phyloP scores from a whole-genome alignment of 2,113 vertebrate species.

The Thamnaconus septentrionalis region DNA sequence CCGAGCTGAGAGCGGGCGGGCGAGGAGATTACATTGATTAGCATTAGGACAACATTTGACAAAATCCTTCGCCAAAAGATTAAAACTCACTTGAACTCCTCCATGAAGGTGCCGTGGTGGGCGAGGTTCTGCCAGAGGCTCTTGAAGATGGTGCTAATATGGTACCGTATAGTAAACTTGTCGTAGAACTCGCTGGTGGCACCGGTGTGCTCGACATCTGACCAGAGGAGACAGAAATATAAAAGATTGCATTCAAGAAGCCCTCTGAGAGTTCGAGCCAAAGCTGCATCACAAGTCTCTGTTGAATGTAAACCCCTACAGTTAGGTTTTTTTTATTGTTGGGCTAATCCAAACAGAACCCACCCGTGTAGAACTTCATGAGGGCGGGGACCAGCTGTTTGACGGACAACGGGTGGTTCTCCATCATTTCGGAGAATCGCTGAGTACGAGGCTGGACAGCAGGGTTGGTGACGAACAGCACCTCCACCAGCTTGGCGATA shows the following conservation, averaged over 20 bases:
- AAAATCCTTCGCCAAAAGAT: not conserved
- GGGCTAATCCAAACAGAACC: not conserved
- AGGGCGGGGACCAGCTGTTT: conserved; percentile 96
- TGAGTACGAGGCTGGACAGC: conserved; percentile 96
- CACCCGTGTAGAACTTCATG: conserved; percentile 99
- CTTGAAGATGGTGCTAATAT: conserved; percentile 99
- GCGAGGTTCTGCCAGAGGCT: conserved; percentile 97
- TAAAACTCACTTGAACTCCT: conserved; percentile 97
- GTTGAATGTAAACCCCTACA: no score
- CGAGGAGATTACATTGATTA: conserved; percentile 1
- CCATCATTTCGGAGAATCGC: conserved; percentile 98
- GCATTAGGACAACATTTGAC: not conserved
- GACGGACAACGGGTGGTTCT: conserved; percentile 92
- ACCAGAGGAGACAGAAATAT: not conserved
- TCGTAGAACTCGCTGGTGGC: conserved; percentile 99
- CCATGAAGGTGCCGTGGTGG: conserved; percentile 98
- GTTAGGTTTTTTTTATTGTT: no score
- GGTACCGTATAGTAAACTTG: conserved; percentile 99
- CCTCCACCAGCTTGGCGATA: conserved; percentile 97
- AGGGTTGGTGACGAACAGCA: conserved; percentile 98
- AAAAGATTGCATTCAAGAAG: not conserved
- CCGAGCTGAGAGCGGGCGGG: conserved; percentile 78
- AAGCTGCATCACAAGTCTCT: no score
- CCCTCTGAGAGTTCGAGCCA: no score
- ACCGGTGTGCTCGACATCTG: conserved; percentile 97